Evolutionary conservation across 2,888 invertebrate species (phyloP).

Genomic region (Parapristionchus giblindavisi): DNA sequence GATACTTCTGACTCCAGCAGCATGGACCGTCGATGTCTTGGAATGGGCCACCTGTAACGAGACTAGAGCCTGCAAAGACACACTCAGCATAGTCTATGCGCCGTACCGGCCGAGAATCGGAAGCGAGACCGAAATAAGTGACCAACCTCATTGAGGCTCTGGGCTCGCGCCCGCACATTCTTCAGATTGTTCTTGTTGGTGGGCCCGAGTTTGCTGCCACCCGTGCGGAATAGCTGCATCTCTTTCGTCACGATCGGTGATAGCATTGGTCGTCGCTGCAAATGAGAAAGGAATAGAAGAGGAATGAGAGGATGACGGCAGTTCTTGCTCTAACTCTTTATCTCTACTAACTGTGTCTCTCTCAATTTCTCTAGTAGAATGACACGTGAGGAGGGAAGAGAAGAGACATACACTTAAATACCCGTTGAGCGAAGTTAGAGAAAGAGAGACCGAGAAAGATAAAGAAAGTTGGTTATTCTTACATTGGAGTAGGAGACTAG

Average conservation of each 20-base stretch:
- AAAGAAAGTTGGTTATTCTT: neutral
- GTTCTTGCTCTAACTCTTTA: neutral
- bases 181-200: constrained; percentile 30
- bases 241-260: constrained; percentile 35
- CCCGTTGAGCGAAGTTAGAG: neutral
- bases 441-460: neutral
- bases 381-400: neutral
- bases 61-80: no score
- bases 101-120: neutral
- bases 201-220: neutral
- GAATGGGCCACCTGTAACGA: no score
- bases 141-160: constrained; percentile 34
- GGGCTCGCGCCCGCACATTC: constrained; percentile 34
- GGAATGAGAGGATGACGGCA: neutral
- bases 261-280: neutral
- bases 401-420: neutral
- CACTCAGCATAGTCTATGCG: no score
- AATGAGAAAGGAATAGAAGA: neutral
- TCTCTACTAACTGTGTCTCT: neutral
- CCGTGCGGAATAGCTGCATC: constrained; percentile 37
- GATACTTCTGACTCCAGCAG: constrained; percentile 9
- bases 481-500: neutral
- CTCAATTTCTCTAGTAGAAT: neutral
- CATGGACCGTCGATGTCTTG: no score
- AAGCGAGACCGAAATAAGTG: neutral